These are phyloP conservation scores for Choloepus hoffmanni DNA, from an alignment of 2,113 vertebrate species.

Conservation along the genomic window DNA sequence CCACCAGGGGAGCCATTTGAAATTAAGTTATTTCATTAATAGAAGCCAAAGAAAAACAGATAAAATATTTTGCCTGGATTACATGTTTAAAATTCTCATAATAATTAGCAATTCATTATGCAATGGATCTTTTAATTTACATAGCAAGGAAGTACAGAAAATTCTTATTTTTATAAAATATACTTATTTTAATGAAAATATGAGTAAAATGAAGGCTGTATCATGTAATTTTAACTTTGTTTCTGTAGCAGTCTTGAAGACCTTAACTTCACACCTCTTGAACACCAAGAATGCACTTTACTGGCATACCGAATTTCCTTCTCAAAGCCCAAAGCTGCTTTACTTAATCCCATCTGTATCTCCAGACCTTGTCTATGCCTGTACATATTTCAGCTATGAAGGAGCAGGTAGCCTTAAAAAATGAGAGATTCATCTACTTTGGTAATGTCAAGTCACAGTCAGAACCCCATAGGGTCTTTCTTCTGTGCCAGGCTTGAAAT, in stretches of 20 bases:
- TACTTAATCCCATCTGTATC: background rate
- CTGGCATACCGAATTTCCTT: background rate
- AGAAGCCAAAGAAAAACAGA: background rate
- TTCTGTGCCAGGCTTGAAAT: conserved; percentile 21
- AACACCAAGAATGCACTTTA: background rate
- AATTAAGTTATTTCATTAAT: conserved; percentile 43
- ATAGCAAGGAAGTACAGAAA: background rate
- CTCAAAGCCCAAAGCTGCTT: background rate
- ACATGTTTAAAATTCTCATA: background rate
- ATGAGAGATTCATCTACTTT: background rate
- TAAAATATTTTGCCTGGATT: conserved; percentile 18
- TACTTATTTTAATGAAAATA: background rate
- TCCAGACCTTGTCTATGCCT: background rate
- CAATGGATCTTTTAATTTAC: conserved; percentile 21
- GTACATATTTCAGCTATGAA: conserved; percentile 18
- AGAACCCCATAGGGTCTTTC: conserved; percentile 15
- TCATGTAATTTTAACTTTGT: background rate
- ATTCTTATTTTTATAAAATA: background rate
- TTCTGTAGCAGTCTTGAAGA: background rate
- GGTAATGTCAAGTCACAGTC: background rate
- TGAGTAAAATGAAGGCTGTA: background rate
- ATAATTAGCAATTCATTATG: conserved; percentile 21
- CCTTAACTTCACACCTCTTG: background rate
- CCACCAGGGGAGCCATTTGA: background rate
- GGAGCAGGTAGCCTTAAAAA: background rate